Percentiles rank a stretch among this genome's conserved stretches.
These are phyloP conservation scores for Rhinoderma darwinii DNA, from an alignment of 2,113 vertebrate genomes.

Conservation along the genomic window DNA sequence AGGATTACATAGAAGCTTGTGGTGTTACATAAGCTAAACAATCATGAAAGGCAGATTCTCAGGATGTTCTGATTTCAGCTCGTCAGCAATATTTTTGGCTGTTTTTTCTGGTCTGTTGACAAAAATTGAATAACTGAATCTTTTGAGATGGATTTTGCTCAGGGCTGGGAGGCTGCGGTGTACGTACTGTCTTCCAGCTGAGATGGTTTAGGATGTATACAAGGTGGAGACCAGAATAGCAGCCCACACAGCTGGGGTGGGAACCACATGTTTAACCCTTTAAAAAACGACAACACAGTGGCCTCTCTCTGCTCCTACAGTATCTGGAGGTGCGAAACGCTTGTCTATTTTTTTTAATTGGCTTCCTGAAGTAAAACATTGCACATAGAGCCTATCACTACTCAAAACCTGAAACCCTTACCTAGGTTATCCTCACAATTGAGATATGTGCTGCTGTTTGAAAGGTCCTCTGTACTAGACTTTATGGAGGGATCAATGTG, in stretches of 20 bases:
- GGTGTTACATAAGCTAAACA: constrained; percentile 26
- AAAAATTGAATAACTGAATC: constrained; percentile 9
- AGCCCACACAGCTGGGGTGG: not conserved
- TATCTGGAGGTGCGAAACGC: not conserved
- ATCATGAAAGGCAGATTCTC: not conserved
- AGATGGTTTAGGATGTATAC: not conserved
- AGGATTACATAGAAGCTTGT: constrained; percentile 21
- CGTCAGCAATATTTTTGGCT: not conserved
- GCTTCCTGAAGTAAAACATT: too few species aligned
- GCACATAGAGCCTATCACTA: too few species aligned
- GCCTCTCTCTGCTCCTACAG: not conserved
- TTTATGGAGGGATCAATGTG: too few species aligned
- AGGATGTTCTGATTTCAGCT: not conserved
- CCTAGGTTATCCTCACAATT: too few species aligned
- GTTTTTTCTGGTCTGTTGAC: constrained; percentile 39
- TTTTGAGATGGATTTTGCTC: not conserved
- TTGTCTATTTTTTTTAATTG: too few species aligned
- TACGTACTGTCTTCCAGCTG: not conserved
- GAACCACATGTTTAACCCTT: not conserved
- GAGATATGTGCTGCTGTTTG: too few species aligned
- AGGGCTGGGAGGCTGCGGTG: not conserved
- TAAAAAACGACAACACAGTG: not conserved
- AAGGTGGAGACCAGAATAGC: not conserved
- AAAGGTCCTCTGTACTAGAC: too few species aligned
- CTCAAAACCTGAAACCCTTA: too few species aligned